Evolutionary conservation across 2,113 vertebrate species (phyloP).

Genomic region (Colaptes auratus): DNA sequence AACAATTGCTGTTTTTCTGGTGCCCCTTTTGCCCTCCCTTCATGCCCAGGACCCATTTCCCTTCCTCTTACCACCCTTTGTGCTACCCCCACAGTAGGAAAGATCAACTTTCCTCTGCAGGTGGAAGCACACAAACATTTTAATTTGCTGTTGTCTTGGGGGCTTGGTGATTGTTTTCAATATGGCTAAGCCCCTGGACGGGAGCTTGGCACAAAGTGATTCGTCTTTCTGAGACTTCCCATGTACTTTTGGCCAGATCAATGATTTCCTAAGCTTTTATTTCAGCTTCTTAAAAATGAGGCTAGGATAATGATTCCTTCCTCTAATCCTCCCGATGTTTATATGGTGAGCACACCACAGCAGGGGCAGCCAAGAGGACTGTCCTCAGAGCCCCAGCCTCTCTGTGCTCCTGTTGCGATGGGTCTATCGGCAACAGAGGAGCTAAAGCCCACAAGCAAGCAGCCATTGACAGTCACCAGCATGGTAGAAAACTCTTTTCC

Average conservation of each 20-base stretch:
- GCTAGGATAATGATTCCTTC: not conserved
- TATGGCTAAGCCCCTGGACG: not conserved
- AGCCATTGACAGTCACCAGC: not conserved
- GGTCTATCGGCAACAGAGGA: not conserved
- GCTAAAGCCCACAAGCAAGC: not conserved
- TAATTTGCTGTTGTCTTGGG: not conserved
- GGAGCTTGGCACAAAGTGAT: not conserved
- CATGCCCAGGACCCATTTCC: not conserved
- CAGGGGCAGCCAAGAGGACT: not conserved
- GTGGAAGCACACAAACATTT: not conserved
- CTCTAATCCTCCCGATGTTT: not conserved
- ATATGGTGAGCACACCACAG: not conserved
- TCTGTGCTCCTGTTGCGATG: not conserved
- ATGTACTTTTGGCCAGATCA: not conserved
- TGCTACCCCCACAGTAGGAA: not conserved
- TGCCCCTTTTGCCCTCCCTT: not conserved
- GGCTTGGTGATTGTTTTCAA: not conserved
- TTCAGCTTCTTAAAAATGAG: slow-evolving; percentile 26
- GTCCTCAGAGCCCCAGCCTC: not conserved
- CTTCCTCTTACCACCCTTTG: not conserved
- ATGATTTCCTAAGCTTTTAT: slow-evolving; percentile 15
- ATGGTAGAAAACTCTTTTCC: fast-evolving
- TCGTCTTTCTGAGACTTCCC: not conserved
- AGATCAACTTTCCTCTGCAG: not conserved
- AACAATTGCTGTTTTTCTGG: not conserved